These are phyloP conservation scores for Lontra canadensis DNA, from an alignment of 2,113 vertebrate genomes.

Conservation along the genomic window DNA sequence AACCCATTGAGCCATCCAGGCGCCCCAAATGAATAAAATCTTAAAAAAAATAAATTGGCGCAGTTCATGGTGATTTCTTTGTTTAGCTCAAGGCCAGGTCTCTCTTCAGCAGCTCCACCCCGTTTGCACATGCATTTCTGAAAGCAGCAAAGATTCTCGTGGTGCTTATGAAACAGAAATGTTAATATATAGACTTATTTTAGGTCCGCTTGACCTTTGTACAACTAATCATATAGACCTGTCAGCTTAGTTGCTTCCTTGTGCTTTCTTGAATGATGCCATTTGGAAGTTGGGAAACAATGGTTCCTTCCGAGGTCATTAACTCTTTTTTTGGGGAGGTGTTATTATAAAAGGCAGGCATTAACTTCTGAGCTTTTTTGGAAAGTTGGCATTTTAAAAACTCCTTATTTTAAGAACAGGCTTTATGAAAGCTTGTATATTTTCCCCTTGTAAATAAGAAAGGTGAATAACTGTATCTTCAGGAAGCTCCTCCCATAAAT, in stretches of 20 bases:
- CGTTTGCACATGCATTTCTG: not conserved
- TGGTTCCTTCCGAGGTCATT: not conserved
- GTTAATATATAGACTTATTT: not conserved
- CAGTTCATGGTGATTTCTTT: constrained; percentile 32
- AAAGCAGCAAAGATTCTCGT: constrained; percentile 1
- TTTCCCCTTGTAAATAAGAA: not conserved
- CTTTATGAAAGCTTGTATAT: not conserved
- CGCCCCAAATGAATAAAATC: too few relatives aligned
- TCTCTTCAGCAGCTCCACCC: not conserved
- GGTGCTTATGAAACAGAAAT: not conserved
- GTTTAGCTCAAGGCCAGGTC: not conserved
- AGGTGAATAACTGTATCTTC: not conserved
- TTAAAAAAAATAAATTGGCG: too few relatives aligned
- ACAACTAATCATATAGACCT: not conserved
- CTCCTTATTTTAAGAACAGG: not conserved
- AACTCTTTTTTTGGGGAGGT: not conserved
- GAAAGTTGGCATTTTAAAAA: constrained; percentile 40
- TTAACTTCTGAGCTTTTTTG: constrained; percentile 43
- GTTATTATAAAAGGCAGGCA: not conserved
- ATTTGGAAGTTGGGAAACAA: not conserved
- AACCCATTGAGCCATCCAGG: too few relatives aligned
- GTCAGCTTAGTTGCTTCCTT: not conserved
- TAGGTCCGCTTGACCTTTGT: not conserved
- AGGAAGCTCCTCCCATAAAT: not conserved
- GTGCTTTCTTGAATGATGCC: not conserved